Percentiles rank a stretch among this genome's conserved stretches.
phyloP scores from a whole-genome alignment of 1,140 invertebrate species.

The Dufourea novaeangliae region DNA sequence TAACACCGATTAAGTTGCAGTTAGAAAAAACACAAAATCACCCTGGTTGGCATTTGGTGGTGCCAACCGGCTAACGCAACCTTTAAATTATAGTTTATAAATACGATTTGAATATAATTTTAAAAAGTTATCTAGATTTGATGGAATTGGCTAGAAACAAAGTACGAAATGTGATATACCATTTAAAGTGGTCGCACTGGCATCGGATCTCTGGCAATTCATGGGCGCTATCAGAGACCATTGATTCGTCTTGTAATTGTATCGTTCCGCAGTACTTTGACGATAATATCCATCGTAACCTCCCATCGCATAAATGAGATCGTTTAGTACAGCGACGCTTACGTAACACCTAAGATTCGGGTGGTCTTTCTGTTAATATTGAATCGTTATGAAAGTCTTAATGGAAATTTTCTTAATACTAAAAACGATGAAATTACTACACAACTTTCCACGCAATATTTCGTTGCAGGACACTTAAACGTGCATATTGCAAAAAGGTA shows the following conservation, averaged over 20 bases:
- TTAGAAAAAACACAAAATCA: no score
- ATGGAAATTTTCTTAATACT: not conserved
- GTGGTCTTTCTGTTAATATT: conserved; percentile 1
- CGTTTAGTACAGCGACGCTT: conserved; percentile 85
- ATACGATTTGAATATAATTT: no score
- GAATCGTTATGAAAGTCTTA: not conserved
- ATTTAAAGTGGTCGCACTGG: conserved; percentile 83
- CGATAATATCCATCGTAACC: conserved; percentile 89
- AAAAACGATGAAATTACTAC: no score
- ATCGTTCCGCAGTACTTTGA: conserved; percentile 89
- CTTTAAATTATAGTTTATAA: no score
- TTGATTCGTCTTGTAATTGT: conserved; percentile 86
- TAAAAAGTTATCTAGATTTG: no score
- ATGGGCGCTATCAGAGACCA: conserved; percentile 86
- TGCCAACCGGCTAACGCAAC: no score
- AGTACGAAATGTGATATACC: conserved; percentile 67
- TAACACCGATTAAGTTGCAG: no score
- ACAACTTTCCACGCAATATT: no score
- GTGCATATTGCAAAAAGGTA: no score
- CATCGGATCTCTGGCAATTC: conserved; percentile 87
- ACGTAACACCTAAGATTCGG: conserved; percentile 83
- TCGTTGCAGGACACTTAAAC: no score
- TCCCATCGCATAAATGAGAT: conserved; percentile 88
- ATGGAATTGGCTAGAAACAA: no score
- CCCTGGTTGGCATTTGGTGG: no score